phyloP scores from a whole-genome alignment of 2,113 vertebrate genomes.

The Microtus richardsoni region DNA sequence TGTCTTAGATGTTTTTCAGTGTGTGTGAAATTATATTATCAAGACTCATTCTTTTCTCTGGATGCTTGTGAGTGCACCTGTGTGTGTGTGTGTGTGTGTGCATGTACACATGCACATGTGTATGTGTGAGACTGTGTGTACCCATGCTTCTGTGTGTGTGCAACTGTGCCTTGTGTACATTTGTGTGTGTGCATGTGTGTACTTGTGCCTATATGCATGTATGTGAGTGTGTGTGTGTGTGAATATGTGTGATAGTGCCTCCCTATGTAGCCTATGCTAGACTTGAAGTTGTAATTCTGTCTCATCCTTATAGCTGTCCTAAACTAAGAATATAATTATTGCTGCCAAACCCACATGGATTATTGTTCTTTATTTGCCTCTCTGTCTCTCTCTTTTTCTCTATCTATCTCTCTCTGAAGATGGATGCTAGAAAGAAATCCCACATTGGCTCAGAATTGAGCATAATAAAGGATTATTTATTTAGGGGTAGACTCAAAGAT shows the following conservation, averaged over 20 bases:
- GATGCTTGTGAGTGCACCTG: rapidly evolving
- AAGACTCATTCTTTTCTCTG: neutral
- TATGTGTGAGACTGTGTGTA: no score
- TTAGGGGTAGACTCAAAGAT: no score
- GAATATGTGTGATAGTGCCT: neutral
- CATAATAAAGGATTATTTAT: no score
- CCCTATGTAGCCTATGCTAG: neutral
- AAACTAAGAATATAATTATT: neutral
- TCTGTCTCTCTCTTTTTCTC: neutral
- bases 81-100: neutral
- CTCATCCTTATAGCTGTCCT: neutral
- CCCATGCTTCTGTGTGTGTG: neutral
- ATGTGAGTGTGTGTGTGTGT: neutral
- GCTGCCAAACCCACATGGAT: neutral
- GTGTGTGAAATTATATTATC: neutral
- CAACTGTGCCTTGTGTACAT: neutral
- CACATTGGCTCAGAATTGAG: no score
- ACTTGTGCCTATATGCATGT: neutral
- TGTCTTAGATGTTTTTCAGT: neutral
- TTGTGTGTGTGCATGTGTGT: neutral
- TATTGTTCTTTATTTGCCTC: neutral
- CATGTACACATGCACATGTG: neutral
- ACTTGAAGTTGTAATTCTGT: neutral
- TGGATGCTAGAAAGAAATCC: no score
- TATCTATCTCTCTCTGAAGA: neutral